Conservation (phyloP, 2,888 invertebrate genomes). For the Troides oblongomaculatus region DNA sequence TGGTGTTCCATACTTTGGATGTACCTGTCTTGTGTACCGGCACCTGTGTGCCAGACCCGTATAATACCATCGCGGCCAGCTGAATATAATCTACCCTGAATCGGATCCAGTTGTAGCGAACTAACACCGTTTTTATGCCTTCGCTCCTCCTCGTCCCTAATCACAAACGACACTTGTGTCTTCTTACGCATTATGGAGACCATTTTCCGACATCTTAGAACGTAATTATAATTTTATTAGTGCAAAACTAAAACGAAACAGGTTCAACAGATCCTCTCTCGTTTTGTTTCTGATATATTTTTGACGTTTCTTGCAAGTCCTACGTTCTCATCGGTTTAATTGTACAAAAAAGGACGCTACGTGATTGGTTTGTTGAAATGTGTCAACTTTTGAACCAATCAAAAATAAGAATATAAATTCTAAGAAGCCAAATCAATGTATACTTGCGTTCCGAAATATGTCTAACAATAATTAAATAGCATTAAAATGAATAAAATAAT, state of each 20-base stretch:
- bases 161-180: slow-evolving; percentile 97
- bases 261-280: slow-evolving; percentile 22
- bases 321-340: slow-evolving; percentile 12
- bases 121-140: slow-evolving; percentile 97
- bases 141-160: slow-evolving; percentile 96
- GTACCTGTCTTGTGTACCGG: slow-evolving; percentile 82
- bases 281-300: slow-evolving; percentile 25
- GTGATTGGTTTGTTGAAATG: slow-evolving; percentile 2
- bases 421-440: background rate
- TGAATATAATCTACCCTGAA: slow-evolving; percentile 93
- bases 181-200: slow-evolving; percentile 76
- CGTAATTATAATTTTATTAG: slow-evolving; percentile 47
- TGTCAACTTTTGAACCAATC: slow-evolving; percentile 2
- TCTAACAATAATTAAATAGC: too few species aligned
- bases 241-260: slow-evolving; percentile 22
- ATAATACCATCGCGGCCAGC: slow-evolving; percentile 99
- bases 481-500: too few species aligned
- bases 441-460: background rate
- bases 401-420: background rate
- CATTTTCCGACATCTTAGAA: slow-evolving; percentile 77
- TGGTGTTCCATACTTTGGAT: slow-evolving; percentile 99
- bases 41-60: slow-evolving; percentile 90
- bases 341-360: background rate
- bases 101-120: slow-evolving; percentile 95
- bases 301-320: slow-evolving; percentile 20